Evolutionary conservation across 1,140 invertebrate genomes (phyloP).

Genomic region (Rhysida immarginata): DNA sequence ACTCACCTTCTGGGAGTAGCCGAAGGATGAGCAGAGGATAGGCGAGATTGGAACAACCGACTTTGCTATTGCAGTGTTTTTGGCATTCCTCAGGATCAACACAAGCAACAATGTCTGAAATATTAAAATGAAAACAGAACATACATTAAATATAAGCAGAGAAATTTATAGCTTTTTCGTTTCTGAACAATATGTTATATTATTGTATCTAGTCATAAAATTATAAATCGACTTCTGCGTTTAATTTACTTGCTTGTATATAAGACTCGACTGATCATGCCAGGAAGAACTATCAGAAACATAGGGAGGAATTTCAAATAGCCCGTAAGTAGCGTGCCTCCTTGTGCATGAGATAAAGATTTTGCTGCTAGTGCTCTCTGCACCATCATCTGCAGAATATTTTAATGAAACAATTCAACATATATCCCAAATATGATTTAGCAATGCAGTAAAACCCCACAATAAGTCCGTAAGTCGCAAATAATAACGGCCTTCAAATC

Average conservation of each 20-base stretch:
- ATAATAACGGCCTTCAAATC: too few species aligned
- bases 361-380: slow-evolving; percentile 37
- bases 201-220: too few species aligned
- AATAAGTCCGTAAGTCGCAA: too few species aligned
- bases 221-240: neutral
- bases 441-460: too few species aligned
- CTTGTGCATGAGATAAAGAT: slow-evolving; percentile 37
- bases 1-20: slow-evolving; percentile 31
- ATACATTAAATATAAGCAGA: neutral
- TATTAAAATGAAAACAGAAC: too few species aligned
- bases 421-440: too few species aligned
- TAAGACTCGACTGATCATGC: slow-evolving; percentile 37
- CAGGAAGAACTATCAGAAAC: slow-evolving; percentile 38
- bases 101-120: slow-evolving; percentile 30
- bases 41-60: slow-evolving; percentile 38
- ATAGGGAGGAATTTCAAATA: slow-evolving; percentile 37
- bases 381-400: slow-evolving; percentile 34
- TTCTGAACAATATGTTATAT: neutral
- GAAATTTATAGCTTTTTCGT: neutral
- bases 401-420: neutral
- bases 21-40: slow-evolving; percentile 37
- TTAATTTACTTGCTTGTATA: slow-evolving; percentile 28
- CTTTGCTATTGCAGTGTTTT: slow-evolving; percentile 29
- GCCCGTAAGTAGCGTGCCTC: slow-evolving; percentile 36
- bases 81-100: slow-evolving; percentile 31